Conservation (phyloP, 2,888 invertebrate species). For the Miltochrista miniata region DNA sequence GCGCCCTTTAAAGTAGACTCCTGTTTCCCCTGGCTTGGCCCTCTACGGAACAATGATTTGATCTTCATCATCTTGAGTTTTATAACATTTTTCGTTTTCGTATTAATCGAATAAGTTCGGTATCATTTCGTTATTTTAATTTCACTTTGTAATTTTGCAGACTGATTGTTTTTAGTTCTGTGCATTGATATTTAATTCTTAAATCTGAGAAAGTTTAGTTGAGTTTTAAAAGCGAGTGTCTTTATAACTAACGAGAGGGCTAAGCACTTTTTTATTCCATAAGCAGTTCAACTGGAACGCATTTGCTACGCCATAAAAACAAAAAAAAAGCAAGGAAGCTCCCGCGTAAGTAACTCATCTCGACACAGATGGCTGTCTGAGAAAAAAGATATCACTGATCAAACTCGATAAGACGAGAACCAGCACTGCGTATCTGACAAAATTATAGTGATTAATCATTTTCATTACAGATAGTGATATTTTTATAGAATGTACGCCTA, state of each 20-base stretch:
- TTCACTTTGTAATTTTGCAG: constrained; percentile 26
- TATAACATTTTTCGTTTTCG: constrained; percentile 63
- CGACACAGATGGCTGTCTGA: constrained; percentile 15
- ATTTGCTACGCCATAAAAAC: constrained; percentile 29
- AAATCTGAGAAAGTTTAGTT: background rate
- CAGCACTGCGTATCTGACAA: constrained; percentile 29
- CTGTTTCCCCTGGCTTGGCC: constrained; percentile 85
- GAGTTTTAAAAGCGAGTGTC: constrained; percentile 6
- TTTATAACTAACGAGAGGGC: constrained; percentile 1
- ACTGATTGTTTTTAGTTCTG: constrained; percentile 47
- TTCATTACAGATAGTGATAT: constrained; percentile 26
- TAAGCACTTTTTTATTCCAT: background rate
- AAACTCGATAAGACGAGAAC: constrained; percentile 19
- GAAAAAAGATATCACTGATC: constrained; percentile 29
- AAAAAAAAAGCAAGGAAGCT: constrained; percentile 23
- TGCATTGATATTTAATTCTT: constrained; percentile 12
- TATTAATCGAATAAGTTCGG: constrained; percentile 60
- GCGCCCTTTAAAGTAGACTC: constrained; percentile 83
- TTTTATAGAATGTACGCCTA: constrained; percentile 2
- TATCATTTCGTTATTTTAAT: constrained; percentile 41
- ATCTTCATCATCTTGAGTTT: constrained; percentile 92
- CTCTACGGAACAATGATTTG: constrained; percentile 96
- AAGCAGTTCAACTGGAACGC: constrained; percentile 26
- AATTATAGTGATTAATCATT: constrained; percentile 39
- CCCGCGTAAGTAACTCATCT: constrained; percentile 10